Evolutionary conservation across 2,113 vertebrate genomes (phyloP).

Genomic region (Hucho hucho): DNA sequence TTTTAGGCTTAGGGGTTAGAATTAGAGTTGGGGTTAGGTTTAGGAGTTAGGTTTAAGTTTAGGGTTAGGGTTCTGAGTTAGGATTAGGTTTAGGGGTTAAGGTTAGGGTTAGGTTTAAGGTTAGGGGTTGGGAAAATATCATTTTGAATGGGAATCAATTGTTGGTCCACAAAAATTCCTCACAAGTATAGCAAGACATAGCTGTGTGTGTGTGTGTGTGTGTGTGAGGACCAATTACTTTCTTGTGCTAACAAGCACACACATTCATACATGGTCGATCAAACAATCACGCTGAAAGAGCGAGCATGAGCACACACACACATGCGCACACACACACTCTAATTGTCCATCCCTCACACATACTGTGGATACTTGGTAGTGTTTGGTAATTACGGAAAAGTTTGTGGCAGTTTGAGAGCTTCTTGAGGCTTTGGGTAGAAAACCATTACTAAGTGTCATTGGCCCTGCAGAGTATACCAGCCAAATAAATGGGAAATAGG

Average conservation of each 20-base stretch:
- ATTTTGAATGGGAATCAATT: no score
- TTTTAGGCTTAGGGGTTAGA: no score
- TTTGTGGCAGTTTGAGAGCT: slow-evolving; percentile 16
- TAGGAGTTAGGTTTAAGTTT: no score
- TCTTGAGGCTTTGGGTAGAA: slow-evolving; percentile 18
- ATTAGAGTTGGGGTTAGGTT: no score
- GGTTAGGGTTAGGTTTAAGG: no score
- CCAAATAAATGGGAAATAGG: neutral
- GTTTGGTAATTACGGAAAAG: slow-evolving; percentile 32
- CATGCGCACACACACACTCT: neutral
- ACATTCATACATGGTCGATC: slow-evolving; percentile 30
- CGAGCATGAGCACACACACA: neutral
- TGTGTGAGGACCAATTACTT: slow-evolving; percentile 56
- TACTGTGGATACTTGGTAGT: neutral
- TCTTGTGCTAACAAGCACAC: slow-evolving; percentile 32
- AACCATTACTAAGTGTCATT: slow-evolving; percentile 8
- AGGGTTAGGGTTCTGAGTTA: no score
- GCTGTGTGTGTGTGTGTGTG: no score
- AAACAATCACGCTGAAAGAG: slow-evolving; percentile 1
- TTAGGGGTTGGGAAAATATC: no score
- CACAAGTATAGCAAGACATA: no score
- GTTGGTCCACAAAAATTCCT: no score
- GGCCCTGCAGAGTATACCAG: neutral
- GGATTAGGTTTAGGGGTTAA: no score
- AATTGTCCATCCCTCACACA: neutral